These are phyloP conservation scores for Lysandra bellargus DNA, from an alignment of 2,888 invertebrate species.

Conservation along the genomic window DNA sequence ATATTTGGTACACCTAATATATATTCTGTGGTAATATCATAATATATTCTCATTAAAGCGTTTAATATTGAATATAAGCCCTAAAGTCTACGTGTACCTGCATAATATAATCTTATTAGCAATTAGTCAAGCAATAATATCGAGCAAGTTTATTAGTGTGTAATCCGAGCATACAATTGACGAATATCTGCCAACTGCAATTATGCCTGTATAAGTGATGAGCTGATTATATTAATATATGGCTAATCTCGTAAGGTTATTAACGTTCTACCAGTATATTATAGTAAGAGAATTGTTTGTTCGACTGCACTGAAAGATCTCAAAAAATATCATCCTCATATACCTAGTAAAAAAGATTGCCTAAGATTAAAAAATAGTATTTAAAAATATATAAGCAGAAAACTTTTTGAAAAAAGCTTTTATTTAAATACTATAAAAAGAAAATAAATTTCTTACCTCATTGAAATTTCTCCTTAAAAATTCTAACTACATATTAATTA, in stretches of 20 bases:
- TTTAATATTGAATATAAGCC: not conserved
- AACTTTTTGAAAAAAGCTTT: no score
- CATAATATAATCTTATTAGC: constrained; percentile 16
- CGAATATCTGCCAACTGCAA: not conserved
- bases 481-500: no score
- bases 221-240: constrained; percentile 3
- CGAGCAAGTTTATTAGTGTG: constrained; percentile 2
- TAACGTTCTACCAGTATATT: not conserved
- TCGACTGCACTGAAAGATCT: no score
- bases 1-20: not conserved
- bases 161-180: constrained; percentile 16
- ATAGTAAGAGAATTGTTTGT: no score
- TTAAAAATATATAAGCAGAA: no score
- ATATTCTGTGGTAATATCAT: no score
- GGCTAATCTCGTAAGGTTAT: not conserved
- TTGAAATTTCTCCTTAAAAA: no score
- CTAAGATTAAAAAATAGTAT: no score
- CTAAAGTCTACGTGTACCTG: not conserved
- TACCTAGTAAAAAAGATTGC: no score
- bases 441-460: no score
- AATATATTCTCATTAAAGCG: not conserved
- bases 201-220: constrained; percentile 3
- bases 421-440: no score
- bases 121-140: constrained; percentile 15
- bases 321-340: no score